Conservation (phyloP, 2,888 invertebrate genomes). For the Meandrusa payeni region DNA sequence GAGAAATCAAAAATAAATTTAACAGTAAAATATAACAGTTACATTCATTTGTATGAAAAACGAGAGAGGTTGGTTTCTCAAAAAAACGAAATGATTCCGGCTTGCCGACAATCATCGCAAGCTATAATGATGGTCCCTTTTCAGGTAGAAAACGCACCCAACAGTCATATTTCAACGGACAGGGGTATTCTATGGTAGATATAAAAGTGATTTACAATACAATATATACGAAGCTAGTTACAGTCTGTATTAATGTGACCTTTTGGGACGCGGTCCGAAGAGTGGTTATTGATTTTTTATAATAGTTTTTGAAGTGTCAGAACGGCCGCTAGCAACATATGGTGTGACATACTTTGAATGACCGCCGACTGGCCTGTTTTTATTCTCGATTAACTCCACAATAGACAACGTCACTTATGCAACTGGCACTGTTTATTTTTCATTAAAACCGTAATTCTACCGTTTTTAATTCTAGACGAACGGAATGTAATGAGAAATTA, state of each 20-base stretch:
- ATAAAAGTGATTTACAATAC: constrained; percentile 77
- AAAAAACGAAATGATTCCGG: constrained; percentile 64
- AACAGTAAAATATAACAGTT: constrained; percentile 46
- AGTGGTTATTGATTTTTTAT: constrained; percentile 62
- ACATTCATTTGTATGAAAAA: constrained; percentile 58
- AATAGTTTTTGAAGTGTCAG: constrained; percentile 53
- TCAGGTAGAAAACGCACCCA: constrained; percentile 74
- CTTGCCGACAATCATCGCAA: constrained; percentile 72
- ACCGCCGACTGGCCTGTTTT: constrained; percentile 57
- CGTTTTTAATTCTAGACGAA: too few relatives aligned
- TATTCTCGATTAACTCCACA: constrained; percentile 35
- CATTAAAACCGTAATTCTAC: constrained; percentile 19
- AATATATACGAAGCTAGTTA: constrained; percentile 73
- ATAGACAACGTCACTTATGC: constrained; percentile 33
- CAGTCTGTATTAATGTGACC: constrained; percentile 58
- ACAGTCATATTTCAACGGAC: constrained; percentile 78
- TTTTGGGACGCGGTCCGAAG: constrained; percentile 63
- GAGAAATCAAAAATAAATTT: constrained; percentile 17
- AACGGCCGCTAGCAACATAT: constrained; percentile 53
- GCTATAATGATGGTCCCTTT: constrained; percentile 73
- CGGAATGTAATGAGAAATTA: too few relatives aligned
- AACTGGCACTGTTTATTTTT: constrained; percentile 48
- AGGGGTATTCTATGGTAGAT: constrained; percentile 64
- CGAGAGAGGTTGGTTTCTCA: constrained; percentile 33
- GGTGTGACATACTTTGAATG: constrained; percentile 65